Evolutionary conservation across 2,797 vertebrate genomes (phyloP).

Genomic region (Picus viridis): DNA sequence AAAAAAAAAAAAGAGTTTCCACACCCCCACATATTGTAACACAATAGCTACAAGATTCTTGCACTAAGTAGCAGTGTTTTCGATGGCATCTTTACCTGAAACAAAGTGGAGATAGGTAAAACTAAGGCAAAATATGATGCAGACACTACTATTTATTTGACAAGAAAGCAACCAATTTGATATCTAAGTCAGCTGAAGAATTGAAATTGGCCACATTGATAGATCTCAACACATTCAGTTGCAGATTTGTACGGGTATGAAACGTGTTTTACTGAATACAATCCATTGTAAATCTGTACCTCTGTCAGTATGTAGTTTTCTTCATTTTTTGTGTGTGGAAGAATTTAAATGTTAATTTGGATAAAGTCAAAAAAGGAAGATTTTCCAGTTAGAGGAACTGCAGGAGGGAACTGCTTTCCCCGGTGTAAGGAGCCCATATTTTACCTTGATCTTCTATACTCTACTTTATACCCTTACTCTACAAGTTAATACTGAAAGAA

Average conservation of each 20-base stretch:
- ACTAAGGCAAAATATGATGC: background rate
- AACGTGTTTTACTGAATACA: background rate
- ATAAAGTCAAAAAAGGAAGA: background rate
- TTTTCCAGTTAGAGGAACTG: background rate
- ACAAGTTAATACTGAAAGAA: constrained; percentile 2
- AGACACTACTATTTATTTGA: background rate
- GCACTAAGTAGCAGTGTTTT: background rate
- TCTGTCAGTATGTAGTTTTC: background rate
- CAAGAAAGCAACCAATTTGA: background rate
- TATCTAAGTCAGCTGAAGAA: background rate
- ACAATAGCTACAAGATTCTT: background rate
- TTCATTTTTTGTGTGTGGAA: background rate
- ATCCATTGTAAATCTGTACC: fast-evolving
- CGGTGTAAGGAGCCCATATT: background rate
- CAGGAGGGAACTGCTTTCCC: background rate
- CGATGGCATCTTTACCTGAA: background rate
- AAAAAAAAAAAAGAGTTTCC: background rate
- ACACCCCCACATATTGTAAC: background rate
- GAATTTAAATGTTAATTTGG: background rate
- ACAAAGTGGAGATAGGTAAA: background rate
- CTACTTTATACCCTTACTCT: background rate
- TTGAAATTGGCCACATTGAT: background rate
- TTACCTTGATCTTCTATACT: background rate
- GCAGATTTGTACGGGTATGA: background rate
- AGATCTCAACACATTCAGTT: background rate